These are phyloP conservation scores for Dermatophagoides farinae DNA, from an alignment of 1,140 invertebrate genomes.

Conservation along the genomic window DNA sequence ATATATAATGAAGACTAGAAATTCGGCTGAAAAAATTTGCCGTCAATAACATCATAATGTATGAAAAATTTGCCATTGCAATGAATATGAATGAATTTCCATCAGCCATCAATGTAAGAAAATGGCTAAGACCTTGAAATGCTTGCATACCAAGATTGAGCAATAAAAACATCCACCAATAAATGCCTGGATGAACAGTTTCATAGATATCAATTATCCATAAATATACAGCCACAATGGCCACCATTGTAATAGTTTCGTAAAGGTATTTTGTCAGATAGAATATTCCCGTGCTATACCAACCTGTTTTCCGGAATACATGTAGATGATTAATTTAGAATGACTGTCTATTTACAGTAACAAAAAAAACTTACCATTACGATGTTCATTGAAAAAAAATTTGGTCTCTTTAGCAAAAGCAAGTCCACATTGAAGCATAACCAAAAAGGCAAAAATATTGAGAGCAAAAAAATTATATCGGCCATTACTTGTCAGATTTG, in stretches of 20 bases:
- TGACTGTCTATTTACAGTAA: not conserved
- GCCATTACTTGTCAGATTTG: not conserved
- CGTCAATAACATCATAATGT: not conserved
- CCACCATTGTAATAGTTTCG: not conserved
- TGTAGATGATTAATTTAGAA: not conserved
- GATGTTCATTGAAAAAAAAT: conserved; percentile 5
- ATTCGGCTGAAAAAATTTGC: not conserved
- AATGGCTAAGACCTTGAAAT: not conserved
- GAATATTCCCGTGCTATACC: not conserved
- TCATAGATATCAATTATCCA: conserved; percentile 1
- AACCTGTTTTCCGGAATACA: not conserved
- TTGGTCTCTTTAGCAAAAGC: not conserved
- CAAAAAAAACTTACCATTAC: conserved; percentile 3
- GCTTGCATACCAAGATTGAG: not conserved
- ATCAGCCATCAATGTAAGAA: not conserved
- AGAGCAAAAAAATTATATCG: not conserved
- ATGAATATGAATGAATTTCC: not conserved
- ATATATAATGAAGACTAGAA: not conserved
- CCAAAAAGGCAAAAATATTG: not conserved
- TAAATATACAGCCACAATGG: not conserved
- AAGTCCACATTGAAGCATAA: not conserved
- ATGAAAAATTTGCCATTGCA: not conserved
- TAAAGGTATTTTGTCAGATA: not conserved
- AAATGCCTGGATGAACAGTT: not conserved
- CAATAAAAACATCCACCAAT: not conserved